These are phyloP conservation scores for Colius striatus DNA, from an alignment of 2,113 vertebrate genomes.

Conservation along the genomic window DNA sequence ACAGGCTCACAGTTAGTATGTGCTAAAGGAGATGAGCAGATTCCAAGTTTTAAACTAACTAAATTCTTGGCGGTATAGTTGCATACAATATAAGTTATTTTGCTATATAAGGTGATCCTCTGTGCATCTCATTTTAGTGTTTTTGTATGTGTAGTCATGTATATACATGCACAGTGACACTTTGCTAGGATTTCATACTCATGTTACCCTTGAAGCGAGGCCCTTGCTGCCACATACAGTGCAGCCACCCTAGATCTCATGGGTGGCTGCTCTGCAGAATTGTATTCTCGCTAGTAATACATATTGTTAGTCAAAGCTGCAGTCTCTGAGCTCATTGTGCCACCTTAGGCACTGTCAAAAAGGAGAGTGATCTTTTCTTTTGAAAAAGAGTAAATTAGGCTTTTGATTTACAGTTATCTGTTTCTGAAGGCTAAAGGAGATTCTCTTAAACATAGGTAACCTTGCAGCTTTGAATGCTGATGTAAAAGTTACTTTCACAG, in stretches of 20 bases:
- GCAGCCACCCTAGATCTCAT: background rate
- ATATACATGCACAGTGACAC: background rate
- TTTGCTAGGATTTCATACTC: background rate
- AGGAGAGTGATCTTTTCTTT: background rate
- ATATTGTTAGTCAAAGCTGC: background rate
- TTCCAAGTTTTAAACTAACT: background rate
- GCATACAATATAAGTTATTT: background rate
- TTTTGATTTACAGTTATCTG: background rate
- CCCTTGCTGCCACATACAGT: accelerated
- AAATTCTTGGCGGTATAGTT: accelerated
- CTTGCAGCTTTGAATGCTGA: background rate
- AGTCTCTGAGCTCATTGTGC: background rate
- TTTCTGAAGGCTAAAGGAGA: background rate
- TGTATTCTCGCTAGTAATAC: accelerated
- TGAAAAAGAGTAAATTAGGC: background rate
- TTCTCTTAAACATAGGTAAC: background rate
- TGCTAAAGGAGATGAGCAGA: background rate
- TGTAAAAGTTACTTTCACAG: background rate
- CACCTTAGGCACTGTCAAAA: background rate
- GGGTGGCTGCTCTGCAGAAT: background rate
- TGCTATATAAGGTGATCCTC: background rate
- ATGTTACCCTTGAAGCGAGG: background rate
- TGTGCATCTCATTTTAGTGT: background rate
- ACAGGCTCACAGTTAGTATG: accelerated
- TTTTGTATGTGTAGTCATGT: background rate